A percentile compares a stretch with the other conserved stretches of the same genome.
Evolutionary conservation across 2,113 vertebrate genomes (phyloP).

Genomic region (Microtus ochrogaster): DNA sequence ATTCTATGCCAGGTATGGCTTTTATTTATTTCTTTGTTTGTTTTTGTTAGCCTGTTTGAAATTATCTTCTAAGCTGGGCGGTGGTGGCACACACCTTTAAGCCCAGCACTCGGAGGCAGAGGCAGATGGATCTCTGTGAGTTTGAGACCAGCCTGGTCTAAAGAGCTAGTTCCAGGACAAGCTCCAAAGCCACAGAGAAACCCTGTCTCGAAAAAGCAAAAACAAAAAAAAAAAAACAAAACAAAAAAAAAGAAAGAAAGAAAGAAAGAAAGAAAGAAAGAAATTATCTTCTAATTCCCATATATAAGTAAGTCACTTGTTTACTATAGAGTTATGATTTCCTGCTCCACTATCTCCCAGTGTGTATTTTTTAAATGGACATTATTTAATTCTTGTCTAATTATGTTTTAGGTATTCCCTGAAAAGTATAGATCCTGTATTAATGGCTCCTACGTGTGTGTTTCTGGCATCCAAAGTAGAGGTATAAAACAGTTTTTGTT

Average conservation of each 20-base stretch:
- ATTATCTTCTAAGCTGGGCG: neutral
- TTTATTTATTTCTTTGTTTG: constrained; percentile 58
- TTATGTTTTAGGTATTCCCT: constrained; percentile 94
- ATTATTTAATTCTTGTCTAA: constrained; percentile 79
- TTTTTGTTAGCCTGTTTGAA: constrained; percentile 59
- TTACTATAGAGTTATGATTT: constrained; percentile 29
- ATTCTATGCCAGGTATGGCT: constrained; percentile 96
- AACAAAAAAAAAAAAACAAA: no score
- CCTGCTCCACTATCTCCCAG: neutral
- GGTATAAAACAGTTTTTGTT: constrained; percentile 89
- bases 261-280: no score
- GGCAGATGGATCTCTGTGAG: no score
- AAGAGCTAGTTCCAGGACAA: no score
- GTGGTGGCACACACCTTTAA: no score
- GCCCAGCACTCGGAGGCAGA: no score
- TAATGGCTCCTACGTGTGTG: constrained; percentile 99
- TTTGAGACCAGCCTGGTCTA: no score
- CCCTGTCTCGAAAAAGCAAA: no score
- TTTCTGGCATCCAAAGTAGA: constrained; percentile 99
- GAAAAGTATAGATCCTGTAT: constrained; percentile 99
- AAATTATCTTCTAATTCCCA: neutral
- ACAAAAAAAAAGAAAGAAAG: no score
- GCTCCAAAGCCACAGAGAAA: no score
- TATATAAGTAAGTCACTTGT: constrained; percentile 54
- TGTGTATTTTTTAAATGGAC: constrained; percentile 48